phyloP scores from a whole-genome alignment of 2,888 invertebrate genomes.

The Sarcophaga rosellei region DNA sequence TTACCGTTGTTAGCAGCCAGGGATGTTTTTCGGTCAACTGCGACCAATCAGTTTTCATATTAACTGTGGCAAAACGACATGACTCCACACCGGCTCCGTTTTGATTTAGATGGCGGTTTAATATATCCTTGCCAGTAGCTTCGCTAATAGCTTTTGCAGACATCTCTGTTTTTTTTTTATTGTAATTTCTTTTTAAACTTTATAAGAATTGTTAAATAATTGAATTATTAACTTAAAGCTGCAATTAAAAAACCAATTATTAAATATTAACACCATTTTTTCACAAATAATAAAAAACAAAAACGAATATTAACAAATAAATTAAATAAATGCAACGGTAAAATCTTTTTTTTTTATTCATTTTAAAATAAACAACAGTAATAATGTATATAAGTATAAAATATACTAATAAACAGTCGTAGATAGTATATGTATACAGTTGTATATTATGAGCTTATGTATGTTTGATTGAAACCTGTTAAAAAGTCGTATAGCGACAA shows the following conservation, averaged over 20 bases:
- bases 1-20: conserved; percentile 91
- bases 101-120: conserved; percentile 89
- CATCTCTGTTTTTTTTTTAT: conserved; percentile 83
- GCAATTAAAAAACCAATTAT: conserved; percentile 39
- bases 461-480: background rate
- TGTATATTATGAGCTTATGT: no score
- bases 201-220: conserved; percentile 6
- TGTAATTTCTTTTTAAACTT: conserved; percentile 4
- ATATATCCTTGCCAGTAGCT: conserved; percentile 95
- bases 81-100: conserved; percentile 87
- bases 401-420: no score
- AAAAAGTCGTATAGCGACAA: background rate
- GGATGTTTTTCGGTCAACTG: conserved; percentile 89
- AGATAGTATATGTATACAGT: no score
- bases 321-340: conserved; percentile 42
- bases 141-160: conserved; percentile 98
- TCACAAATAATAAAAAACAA: conserved; percentile 7
- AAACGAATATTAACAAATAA: background rate
- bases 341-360: conserved; percentile 30
- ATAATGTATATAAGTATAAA: no score
- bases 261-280: background rate
- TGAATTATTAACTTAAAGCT: conserved; percentile 30
- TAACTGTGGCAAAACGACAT: conserved; percentile 91
- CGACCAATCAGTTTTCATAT: conserved; percentile 88
- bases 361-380: no score